Conservation (phyloP, 1,140 invertebrate genomes). For the Heterodera schachtii region DNA sequence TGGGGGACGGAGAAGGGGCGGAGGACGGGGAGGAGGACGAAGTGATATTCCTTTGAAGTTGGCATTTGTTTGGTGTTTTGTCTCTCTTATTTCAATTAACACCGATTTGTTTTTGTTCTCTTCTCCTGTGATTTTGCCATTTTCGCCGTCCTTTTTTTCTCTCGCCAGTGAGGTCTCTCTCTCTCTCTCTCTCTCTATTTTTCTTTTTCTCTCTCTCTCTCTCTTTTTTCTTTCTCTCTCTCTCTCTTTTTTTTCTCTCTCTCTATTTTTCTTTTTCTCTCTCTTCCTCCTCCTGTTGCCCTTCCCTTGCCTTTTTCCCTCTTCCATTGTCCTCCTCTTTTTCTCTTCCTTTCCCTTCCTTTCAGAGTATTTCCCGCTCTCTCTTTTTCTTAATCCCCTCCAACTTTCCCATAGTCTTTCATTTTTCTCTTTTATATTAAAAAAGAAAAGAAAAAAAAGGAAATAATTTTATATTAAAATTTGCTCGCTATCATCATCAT, state of each 20-base stretch:
- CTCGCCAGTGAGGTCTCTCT: too few species aligned
- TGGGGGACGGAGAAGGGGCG: neutral
- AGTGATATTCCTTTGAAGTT: neutral
- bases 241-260: neutral
- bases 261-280: too few species aligned
- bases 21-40: neutral
- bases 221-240: too few species aligned
- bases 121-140: too few species aligned
- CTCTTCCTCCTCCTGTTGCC: too few species aligned
- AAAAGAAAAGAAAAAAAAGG: too few species aligned
- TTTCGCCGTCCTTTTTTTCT: too few species aligned
- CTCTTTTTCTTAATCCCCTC: too few species aligned
- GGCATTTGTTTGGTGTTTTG: slow-evolving; percentile 4
- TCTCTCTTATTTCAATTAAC: neutral
- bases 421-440: neutral
- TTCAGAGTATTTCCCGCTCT: too few species aligned
- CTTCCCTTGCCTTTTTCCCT: neutral
- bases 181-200: neutral
- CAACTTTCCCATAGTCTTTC: neutral
- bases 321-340: neutral
- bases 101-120: too few species aligned
- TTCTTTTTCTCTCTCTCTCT: neutral
- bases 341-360: neutral
- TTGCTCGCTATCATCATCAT: too few species aligned
- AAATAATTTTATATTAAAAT: too few species aligned